A percentile compares a stretch with the other conserved stretches of the same genome.
phyloP scores from a whole-genome alignment of 2,888 invertebrate species.

The Dione vanillae region DNA sequence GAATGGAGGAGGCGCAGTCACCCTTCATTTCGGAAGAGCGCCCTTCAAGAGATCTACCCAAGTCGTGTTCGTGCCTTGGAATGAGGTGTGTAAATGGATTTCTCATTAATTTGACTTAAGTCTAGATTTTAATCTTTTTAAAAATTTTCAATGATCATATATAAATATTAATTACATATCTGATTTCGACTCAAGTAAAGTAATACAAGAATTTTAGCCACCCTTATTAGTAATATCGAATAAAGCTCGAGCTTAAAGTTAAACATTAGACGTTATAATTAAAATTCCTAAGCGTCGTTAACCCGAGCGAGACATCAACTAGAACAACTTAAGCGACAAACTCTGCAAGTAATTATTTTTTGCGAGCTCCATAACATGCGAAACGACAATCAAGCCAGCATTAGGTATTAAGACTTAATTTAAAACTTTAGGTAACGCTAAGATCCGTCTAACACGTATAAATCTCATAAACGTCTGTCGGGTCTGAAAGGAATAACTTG shows the following conservation, averaged over 20 bases:
- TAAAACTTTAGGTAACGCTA: slow-evolving; percentile 30
- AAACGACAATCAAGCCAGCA: slow-evolving; percentile 68
- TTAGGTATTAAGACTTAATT: slow-evolving; percentile 56
- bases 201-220: not conserved
- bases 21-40: slow-evolving; percentile 95
- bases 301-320: slow-evolving; percentile 58
- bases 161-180: not conserved
- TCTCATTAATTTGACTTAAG: not conserved
- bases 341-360: slow-evolving; percentile 65
- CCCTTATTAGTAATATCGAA: slow-evolving; percentile 5
- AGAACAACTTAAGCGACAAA: slow-evolving; percentile 53
- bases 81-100: slow-evolving; percentile 86
- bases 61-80: slow-evolving; percentile 97
- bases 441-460: slow-evolving; percentile 26
- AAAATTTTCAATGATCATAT: not conserved
- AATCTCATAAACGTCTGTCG: slow-evolving; percentile 30
- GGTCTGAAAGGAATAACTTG: slow-evolving; percentile 26
- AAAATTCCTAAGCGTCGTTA: slow-evolving; percentile 24
- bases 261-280: slow-evolving; percentile 20
- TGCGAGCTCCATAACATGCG: slow-evolving; percentile 63
- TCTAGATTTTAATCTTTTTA: not conserved
- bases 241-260: slow-evolving; percentile 4
- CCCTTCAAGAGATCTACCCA: slow-evolving; percentile 95
- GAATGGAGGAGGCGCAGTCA: slow-evolving; percentile 99
- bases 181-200: not conserved